Evolutionary conservation across 2,797 vertebrate species (phyloP).

Genomic region (Neosalanx taihuensis): DNA sequence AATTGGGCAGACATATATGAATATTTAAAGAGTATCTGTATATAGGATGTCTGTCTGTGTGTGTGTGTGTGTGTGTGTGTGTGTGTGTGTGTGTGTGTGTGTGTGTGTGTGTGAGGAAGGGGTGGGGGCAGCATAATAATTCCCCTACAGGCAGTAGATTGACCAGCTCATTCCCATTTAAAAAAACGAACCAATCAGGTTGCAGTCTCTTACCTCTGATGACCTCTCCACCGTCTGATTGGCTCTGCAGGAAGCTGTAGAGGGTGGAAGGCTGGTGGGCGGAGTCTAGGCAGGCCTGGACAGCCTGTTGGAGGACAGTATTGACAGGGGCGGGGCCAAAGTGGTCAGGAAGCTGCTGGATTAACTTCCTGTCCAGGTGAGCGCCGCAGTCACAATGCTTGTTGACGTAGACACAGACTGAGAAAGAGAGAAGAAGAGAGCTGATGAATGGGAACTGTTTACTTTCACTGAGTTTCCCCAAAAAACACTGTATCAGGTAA

Average conservation of each 20-base stretch:
- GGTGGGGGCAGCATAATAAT: background rate
- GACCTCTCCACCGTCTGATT: slow-evolving; percentile 90
- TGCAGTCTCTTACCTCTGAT: slow-evolving; percentile 75
- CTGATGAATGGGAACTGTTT: no score
- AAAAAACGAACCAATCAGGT: background rate
- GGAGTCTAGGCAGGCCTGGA: slow-evolving; percentile 94
- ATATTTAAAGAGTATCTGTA: background rate
- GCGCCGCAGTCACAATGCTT: slow-evolving; percentile 91
- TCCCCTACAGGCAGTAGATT: background rate
- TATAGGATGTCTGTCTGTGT: background rate
- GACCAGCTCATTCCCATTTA: background rate
- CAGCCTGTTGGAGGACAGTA: slow-evolving; percentile 86
- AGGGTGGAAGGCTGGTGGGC: slow-evolving; percentile 85
- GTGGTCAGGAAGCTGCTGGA: slow-evolving; percentile 91
- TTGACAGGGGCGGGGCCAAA: slow-evolving; percentile 95
- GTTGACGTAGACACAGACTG: slow-evolving; percentile 97
- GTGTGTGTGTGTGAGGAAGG: background rate
- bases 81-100: background rate
- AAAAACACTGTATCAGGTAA: background rate
- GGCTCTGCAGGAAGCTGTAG: slow-evolving; percentile 89
- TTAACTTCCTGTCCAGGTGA: slow-evolving; percentile 86
- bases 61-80: background rate
- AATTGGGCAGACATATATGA: background rate
- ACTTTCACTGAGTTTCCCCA: background rate
- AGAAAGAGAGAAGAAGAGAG: background rate